Evolutionary conservation across 2,113 vertebrate species (phyloP).

Genomic region (Phainopepla nitens): DNA sequence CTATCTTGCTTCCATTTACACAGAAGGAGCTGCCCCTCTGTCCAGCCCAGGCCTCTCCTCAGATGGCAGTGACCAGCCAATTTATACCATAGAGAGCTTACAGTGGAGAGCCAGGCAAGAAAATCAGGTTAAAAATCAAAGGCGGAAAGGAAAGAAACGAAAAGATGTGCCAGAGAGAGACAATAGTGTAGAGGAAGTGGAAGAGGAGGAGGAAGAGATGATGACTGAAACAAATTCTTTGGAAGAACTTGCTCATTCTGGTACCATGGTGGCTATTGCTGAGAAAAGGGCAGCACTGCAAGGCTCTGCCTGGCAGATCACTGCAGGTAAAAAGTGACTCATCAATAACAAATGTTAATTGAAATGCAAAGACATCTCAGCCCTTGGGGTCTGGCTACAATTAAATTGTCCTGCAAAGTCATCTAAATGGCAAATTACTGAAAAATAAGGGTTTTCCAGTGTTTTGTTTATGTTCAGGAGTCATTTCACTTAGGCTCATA

Average conservation of each 20-base stretch:
- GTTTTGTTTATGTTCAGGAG: neutral
- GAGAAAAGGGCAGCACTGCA: constrained; percentile 78
- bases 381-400: neutral
- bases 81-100: constrained; percentile 89
- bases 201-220: constrained; percentile 69
- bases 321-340: constrained; percentile 67
- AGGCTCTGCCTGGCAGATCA: constrained; percentile 87
- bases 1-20: constrained; percentile 88
- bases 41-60: neutral
- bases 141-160: neutral
- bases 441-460: rapidly evolving
- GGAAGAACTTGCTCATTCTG: constrained; percentile 66
- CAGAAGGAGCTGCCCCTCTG: constrained; percentile 68
- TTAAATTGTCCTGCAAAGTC: neutral
- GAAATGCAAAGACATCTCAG: neutral
- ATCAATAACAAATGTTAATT: neutral
- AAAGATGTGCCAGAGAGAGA: neutral
- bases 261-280: constrained; percentile 58
- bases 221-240: constrained; percentile 13
- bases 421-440: neutral
- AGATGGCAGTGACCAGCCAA: constrained; percentile 66
- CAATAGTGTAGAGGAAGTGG: constrained; percentile 16
- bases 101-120: constrained; percentile 72
- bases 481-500: neutral
- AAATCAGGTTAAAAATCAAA: constrained; percentile 34